Evolutionary conservation across 2,113 vertebrate species (phyloP).

Genomic region (Rissa tridactyla): DNA sequence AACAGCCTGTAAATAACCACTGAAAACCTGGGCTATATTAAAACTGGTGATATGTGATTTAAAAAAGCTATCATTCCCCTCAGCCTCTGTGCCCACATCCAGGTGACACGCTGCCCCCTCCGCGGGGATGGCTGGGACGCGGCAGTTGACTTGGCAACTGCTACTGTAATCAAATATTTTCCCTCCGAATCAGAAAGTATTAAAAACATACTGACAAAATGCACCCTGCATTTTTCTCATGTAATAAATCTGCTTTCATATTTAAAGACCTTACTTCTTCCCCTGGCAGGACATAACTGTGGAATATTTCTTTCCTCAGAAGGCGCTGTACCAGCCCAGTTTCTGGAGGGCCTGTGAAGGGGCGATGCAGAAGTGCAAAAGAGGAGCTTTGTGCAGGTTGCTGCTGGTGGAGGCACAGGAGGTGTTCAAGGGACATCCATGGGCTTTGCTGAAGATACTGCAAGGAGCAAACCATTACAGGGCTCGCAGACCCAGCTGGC

Average conservation of each 20-base stretch:
- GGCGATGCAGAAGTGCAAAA: not conserved
- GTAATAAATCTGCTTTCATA: conserved; percentile 22
- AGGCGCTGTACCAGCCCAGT: not conserved
- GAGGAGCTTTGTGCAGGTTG: not conserved
- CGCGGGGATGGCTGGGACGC: not conserved
- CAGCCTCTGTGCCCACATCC: not conserved
- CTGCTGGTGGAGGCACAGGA: not conserved
- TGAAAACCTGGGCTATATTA: not conserved
- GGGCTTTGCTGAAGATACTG: not conserved
- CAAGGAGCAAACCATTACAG: not conserved
- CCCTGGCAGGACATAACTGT: not conserved
- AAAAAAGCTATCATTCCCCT: not conserved
- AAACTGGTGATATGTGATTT: not conserved
- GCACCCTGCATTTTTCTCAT: not conserved
- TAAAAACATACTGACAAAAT: conserved; percentile 26
- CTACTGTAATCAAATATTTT: not conserved
- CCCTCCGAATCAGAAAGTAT: not conserved
- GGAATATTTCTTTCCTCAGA: not conserved
- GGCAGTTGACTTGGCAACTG: not conserved
- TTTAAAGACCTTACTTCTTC: not conserved
- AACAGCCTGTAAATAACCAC: not conserved
- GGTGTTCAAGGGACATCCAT: not conserved
- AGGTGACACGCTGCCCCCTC: not conserved
- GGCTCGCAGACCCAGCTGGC: not conserved
- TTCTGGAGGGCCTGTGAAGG: not conserved